Evolutionary conservation across 2,888 invertebrate genomes (phyloP).

Genomic region (Molanna angustata): DNA sequence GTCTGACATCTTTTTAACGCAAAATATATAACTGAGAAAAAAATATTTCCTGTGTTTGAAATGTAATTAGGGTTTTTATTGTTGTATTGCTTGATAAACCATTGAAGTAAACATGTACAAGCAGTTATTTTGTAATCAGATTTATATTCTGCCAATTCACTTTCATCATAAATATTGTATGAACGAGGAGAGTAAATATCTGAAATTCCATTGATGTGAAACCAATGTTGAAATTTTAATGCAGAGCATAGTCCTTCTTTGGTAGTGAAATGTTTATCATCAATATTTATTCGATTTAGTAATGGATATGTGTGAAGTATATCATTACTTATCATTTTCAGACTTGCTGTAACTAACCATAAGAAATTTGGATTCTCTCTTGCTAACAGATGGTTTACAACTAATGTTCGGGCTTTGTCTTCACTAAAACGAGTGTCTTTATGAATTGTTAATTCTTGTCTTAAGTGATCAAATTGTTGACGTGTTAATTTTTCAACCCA

Average conservation of each 20-base stretch:
- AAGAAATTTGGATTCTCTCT: constrained; percentile 45
- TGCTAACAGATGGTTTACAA: constrained; percentile 47
- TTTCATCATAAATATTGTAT: constrained; percentile 58
- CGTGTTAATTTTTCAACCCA: constrained; percentile 70
- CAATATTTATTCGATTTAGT: constrained; percentile 43
- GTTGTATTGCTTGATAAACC: constrained; percentile 44
- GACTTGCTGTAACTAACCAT: constrained; percentile 39
- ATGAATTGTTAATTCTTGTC: constrained; percentile 36
- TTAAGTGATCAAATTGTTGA: constrained; percentile 38
- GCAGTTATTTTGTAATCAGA: constrained; percentile 78
- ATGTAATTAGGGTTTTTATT: constrained; percentile 48
- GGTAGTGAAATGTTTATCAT: constrained; percentile 44
- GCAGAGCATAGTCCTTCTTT: constrained; percentile 54
- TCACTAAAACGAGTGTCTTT: constrained; percentile 39
- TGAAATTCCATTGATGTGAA: constrained; percentile 57
- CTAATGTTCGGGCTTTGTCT: constrained; percentile 44
- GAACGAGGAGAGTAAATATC: constrained; percentile 71
- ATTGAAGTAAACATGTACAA: constrained; percentile 72
- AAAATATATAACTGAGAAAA: constrained; percentile 61
- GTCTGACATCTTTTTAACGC: constrained; percentile 70
- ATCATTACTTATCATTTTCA: constrained; percentile 39
- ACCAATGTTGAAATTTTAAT: constrained; percentile 63
- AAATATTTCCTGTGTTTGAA: constrained; percentile 51
- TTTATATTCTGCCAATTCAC: constrained; percentile 58
- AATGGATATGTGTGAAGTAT: constrained; percentile 37